Percentiles rank a stretch among this genome's conserved stretches.
Evolutionary conservation across 2,888 invertebrate species (phyloP).

Genomic region (Lepidonotus clava): DNA sequence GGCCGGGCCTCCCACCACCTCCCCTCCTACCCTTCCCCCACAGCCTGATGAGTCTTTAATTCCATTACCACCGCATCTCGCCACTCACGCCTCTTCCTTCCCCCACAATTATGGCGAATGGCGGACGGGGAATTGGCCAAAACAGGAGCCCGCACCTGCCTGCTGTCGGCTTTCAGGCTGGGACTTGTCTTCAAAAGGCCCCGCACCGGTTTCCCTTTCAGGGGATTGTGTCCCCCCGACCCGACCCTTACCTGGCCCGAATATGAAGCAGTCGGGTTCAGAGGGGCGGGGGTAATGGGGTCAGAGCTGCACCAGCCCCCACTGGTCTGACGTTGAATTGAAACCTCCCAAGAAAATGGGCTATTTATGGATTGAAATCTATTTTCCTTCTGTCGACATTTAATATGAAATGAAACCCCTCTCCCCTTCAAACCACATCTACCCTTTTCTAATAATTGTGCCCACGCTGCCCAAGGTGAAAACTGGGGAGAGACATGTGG

Average conservation of each 20-base stretch:
- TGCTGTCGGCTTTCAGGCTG: neutral
- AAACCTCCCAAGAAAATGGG: too few relatives aligned
- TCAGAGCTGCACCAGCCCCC: too few relatives aligned
- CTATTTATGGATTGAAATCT: too few relatives aligned
- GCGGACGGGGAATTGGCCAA: slow-evolving; percentile 29
- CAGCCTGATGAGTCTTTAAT: slow-evolving; percentile 49
- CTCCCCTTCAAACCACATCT: too few relatives aligned
- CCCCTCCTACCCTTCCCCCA: neutral
- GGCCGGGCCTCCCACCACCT: neutral
- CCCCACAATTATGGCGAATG: slow-evolving; percentile 26
- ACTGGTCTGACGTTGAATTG: too few relatives aligned
- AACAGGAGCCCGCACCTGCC: slow-evolving; percentile 19
- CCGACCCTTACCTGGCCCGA: neutral
- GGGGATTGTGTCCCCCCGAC: neutral
- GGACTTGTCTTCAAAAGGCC: neutral
- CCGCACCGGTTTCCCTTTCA: neutral
- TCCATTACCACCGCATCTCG: slow-evolving; percentile 34
- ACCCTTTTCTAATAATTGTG: too few relatives aligned
- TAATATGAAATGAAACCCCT: too few relatives aligned
- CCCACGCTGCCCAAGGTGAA: too few relatives aligned
- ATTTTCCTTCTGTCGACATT: too few relatives aligned
- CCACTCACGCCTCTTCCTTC: slow-evolving; percentile 32
- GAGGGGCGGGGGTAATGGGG: neutral
- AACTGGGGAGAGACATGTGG: too few relatives aligned
- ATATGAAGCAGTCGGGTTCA: neutral